Evolutionary conservation across 2,797 vertebrate genomes (phyloP).

Genomic region (Urophycis tenuis): DNA sequence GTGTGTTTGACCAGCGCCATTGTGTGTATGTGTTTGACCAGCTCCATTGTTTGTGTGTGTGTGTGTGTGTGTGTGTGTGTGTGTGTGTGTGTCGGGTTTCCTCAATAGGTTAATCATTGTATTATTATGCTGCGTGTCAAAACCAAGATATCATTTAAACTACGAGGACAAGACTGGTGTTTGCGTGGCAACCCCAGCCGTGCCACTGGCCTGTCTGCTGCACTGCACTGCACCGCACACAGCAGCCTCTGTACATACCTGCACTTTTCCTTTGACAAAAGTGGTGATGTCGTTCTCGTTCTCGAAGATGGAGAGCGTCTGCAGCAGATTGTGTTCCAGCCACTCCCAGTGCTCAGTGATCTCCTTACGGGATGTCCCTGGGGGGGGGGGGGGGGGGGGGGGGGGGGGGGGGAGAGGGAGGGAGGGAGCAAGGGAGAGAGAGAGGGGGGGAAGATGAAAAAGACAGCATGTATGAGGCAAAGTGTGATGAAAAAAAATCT

Average conservation of each 20-base stretch:
- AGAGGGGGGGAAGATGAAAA: background rate
- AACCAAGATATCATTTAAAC: background rate
- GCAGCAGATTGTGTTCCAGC: slow-evolving; percentile 94
- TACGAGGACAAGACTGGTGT: background rate
- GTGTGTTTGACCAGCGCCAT: no score
- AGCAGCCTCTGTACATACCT: slow-evolving; percentile 66
- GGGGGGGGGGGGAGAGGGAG: background rate
- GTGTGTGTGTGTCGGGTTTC: background rate
- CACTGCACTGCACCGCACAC: no score
- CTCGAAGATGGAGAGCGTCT: slow-evolving; percentile 97
- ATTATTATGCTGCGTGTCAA: background rate
- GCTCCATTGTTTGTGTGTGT: background rate
- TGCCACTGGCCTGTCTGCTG: no score
- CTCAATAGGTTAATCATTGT: background rate
- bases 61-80: background rate
- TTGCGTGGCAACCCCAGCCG: no score
- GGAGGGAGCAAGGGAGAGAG: background rate
- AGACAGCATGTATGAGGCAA: background rate
- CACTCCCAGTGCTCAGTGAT: slow-evolving; percentile 99
- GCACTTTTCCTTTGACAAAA: slow-evolving; percentile 96
- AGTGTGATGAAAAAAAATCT: no score
- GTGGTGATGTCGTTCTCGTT: slow-evolving; percentile 97
- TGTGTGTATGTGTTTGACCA: background rate
- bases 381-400: background rate
- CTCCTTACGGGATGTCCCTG: slow-evolving; percentile 91